Evolutionary conservation across 2,888 invertebrate species (phyloP), one percentile per base, ranked within the genome.

Genomic region (Erebia aethiops): DNA sequence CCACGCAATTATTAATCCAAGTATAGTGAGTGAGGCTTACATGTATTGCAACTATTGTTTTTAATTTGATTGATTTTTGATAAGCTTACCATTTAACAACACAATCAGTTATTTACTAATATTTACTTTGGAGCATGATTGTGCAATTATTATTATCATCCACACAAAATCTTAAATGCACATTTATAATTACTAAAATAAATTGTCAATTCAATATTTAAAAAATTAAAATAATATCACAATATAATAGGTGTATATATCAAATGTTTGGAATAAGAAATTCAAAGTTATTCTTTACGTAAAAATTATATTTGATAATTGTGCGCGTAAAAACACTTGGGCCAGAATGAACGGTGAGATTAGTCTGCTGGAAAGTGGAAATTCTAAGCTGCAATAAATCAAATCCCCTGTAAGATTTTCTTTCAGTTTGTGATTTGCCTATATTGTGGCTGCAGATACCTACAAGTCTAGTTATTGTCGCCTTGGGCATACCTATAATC

Each of bases 141-240:
- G 75, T 75, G 76, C 74, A 76, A 67, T 70, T 72, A 54, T 54
- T 54, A 54, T 68, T 63, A 71, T 68, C 58, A 68, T 54, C 61
- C 70, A 75, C 57, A n/a, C 67, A 67, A 67, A n/a, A 58, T 41
- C 43, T 51, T 43, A 63, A 69, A 69, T 69, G 43, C 63, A 61
- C n/a, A 66, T 57, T 57, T 18, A 13, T 65, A 54, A 51, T 26
- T 41, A 67, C 52, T 58, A 68, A 58, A 58, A 46, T 10, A 57
- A 67, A 35, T 35, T 7, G 43, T 49, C 21, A 67, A 49, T n/a
- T 57, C 56, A 56, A 41, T 46, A 56, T 54, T 57, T 49, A 66
- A 69, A 41, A 54, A 70, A 63, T 51, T 69, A 71, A 72, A 69
- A 75, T 73, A 76, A 76, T 78, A 78, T 78, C 78, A 78, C 78